These are phyloP conservation scores for Danaus melanippus DNA, from an alignment of 1,140 invertebrate species.

Conservation along the genomic window DNA sequence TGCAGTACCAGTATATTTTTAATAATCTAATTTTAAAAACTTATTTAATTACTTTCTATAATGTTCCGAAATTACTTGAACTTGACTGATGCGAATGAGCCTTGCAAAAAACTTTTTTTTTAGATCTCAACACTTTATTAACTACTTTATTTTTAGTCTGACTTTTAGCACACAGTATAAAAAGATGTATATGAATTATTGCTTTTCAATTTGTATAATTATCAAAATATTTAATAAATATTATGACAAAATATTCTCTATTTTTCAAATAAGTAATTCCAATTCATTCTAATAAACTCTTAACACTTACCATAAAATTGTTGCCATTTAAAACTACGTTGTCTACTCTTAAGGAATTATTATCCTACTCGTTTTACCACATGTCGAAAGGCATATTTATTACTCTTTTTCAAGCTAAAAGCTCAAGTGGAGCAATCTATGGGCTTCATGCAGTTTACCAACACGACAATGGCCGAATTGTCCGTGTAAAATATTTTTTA, in stretches of 20 bases:
- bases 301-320: constrained; percentile 11
- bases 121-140: no score
- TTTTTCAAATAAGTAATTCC: not conserved
- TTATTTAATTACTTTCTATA: no score
- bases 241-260: not conserved
- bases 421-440: constrained; percentile 70
- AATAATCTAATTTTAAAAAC: no score
- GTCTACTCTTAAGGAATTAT: constrained; percentile 40
- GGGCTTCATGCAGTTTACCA: constrained; percentile 70
- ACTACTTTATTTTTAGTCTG: no score
- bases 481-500: constrained; percentile 70
- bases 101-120: no score
- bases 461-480: constrained; percentile 72
- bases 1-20: no score
- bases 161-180: no score
- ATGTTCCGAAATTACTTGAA: no score
- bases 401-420: constrained; percentile 70
- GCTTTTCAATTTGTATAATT: no score
- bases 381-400: constrained; percentile 67
- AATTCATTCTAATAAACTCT: not conserved
- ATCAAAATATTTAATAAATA: not conserved
- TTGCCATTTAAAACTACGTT: constrained; percentile 49
- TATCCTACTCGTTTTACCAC: constrained; percentile 65
- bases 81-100: no score
- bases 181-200: no score